These are phyloP conservation scores for Bombus turneri DNA, from an alignment of 1,140 invertebrate genomes.

Conservation along the genomic window DNA sequence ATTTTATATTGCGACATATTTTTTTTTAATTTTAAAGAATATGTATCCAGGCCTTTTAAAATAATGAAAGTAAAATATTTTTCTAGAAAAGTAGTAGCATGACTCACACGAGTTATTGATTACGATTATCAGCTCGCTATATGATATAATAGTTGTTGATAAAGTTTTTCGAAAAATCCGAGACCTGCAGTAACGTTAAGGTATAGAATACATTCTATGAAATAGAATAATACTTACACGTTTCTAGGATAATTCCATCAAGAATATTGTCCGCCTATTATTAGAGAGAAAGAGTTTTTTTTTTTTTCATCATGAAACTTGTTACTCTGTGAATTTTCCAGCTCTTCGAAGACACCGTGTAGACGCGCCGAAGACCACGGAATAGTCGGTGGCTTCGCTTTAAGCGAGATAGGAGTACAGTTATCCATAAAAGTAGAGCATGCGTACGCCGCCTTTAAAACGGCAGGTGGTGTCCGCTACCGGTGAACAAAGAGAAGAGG, in stretches of 20 bases:
- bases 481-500: constrained; percentile 65
- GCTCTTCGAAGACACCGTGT: constrained; percentile 43
- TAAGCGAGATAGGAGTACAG: constrained; percentile 70
- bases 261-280: not conserved
- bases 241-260: not conserved
- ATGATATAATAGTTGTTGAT: no score
- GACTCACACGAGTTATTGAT: no score
- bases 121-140: no score
- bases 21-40: no score
- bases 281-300: no score
- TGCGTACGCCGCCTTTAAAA: constrained; percentile 67
- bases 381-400: constrained; percentile 57
- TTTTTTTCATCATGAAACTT: not conserved
- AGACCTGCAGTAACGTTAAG: no score
- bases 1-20: no score
- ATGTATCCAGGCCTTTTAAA: no score
- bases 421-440: constrained; percentile 75
- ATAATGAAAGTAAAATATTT: no score
- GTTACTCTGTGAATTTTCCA: not conserved
- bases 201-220: not conserved
- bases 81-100: no score
- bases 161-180: no score
- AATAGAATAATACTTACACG: not conserved
- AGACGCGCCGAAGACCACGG: constrained; percentile 33
- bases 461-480: constrained; percentile 71